A percentile compares a stretch with the other conserved stretches of the same genome.
Conservation (phyloP, 2,888 invertebrate genomes). For the Cyclophora punctaria region DNA sequence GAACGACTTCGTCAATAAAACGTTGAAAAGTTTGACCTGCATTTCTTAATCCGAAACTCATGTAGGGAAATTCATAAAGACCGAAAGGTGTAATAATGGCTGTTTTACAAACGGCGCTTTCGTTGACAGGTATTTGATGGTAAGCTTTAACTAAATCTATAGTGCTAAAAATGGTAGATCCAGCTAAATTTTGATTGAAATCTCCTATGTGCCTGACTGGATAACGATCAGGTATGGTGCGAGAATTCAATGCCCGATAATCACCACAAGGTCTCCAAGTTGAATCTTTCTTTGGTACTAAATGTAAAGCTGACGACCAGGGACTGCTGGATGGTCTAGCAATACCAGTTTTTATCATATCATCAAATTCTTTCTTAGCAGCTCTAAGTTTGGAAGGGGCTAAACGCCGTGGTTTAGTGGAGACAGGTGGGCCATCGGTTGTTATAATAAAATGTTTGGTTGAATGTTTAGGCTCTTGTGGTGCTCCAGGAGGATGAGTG, state of each 20-base stretch:
- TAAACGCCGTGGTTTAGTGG: slow-evolving; percentile 10
- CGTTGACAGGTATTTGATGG: slow-evolving; percentile 36
- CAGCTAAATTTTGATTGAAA: not conserved
- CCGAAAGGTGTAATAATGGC: slow-evolving; percentile 26
- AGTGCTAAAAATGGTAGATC: not conserved
- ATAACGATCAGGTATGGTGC: slow-evolving; percentile 24
- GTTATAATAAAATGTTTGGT: slow-evolving; percentile 11
- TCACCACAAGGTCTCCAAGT: slow-evolving; percentile 29
- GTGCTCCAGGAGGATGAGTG: not conserved
- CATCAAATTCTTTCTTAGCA: slow-evolving; percentile 9
- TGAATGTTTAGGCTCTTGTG: slow-evolving; percentile 1
- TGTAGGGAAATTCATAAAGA: slow-evolving; percentile 28
- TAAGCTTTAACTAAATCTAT: slow-evolving; percentile 24
- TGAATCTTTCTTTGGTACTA: slow-evolving; percentile 3
- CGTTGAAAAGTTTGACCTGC: slow-evolving; percentile 44
- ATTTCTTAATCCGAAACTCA: slow-evolving; percentile 42
- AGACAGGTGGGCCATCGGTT: slow-evolving; percentile 9
- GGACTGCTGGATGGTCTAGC: slow-evolving; percentile 21
- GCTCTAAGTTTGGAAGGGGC: slow-evolving; percentile 5
- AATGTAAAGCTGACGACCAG: slow-evolving; percentile 24
- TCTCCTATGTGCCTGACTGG: slow-evolving; percentile 13
- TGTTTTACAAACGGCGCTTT: slow-evolving; percentile 32
- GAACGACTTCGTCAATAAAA: slow-evolving; percentile 22
- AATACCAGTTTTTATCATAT: slow-evolving; percentile 15
- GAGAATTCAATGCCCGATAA: slow-evolving; percentile 26